Conservation (phyloP, 1,140 invertebrate genomes). For the Caenorhabditis briggsae region DNA sequence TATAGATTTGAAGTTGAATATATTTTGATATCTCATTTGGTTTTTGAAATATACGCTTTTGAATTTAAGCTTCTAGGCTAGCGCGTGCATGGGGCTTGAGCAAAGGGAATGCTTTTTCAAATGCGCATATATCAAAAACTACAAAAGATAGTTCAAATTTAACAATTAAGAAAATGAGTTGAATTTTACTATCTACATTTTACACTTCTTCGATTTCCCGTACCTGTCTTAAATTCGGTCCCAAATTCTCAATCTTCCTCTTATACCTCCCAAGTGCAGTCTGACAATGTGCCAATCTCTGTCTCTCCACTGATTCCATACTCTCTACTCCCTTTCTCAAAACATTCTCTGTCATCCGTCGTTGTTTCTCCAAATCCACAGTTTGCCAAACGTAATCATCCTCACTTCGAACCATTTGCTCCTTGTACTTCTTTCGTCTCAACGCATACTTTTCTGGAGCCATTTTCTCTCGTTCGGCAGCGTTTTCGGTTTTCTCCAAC, state of each 20-base stretch:
- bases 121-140: no score
- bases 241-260: constrained; percentile 68
- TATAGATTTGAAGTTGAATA: no score
- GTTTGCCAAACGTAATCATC: constrained; percentile 61
- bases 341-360: constrained; percentile 61
- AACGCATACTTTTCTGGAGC: constrained; percentile 16
- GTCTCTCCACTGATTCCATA: constrained; percentile 67
- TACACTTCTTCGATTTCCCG: background rate
- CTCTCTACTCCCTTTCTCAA: constrained; percentile 65
- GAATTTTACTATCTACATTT: background rate
- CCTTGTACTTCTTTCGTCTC: constrained; percentile 52
- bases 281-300: constrained; percentile 67
- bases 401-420: constrained; percentile 56
- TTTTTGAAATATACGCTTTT: no score
- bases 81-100: no score
- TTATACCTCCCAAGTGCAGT: constrained; percentile 67
- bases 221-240: constrained; percentile 66
- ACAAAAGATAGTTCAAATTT: no score
- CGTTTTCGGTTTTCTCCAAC: constrained; percentile 57
- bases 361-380: constrained; percentile 63
- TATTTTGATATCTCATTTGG: no score
- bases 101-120: no score
- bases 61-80: no score
- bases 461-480: constrained; percentile 56
- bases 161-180: no score